Conservation (phyloP, 2,797 vertebrate species). For the Sebastes hubbsi region DNA sequence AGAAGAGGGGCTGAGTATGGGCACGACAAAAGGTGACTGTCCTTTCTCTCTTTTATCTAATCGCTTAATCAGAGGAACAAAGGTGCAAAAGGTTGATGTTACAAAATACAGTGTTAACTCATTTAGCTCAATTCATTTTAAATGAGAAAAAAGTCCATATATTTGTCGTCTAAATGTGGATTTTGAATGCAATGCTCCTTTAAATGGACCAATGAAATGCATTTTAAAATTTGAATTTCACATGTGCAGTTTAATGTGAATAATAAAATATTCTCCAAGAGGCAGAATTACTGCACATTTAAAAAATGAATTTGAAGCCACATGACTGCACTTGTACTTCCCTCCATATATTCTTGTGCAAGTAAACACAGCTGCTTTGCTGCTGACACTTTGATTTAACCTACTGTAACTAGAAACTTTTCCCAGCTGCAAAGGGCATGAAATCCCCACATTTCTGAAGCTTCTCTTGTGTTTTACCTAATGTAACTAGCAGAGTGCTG, state of each 20-base stretch:
- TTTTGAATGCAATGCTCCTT: background rate
- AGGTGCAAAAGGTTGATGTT: slow-evolving; percentile 5
- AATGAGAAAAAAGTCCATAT: background rate
- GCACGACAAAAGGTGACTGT: background rate
- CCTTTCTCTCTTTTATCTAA: background rate
- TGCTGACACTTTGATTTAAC: background rate
- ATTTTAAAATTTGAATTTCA: background rate
- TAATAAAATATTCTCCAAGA: background rate
- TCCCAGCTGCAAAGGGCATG: background rate
- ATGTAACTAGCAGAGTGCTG: slow-evolving; percentile 87
- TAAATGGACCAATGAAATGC: background rate
- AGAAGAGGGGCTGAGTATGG: background rate
- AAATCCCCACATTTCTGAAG: background rate
- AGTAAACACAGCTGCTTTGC: slow-evolving; percentile 1
- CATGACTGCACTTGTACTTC: background rate
- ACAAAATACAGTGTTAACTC: background rate
- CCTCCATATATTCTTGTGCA: background rate
- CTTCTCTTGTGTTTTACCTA: slow-evolving; percentile 83
- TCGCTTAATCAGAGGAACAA: slow-evolving; percentile 9
- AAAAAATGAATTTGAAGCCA: background rate
- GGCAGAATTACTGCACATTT: background rate
- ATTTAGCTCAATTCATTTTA: background rate
- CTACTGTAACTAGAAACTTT: background rate
- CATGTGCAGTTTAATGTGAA: background rate
- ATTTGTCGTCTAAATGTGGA: background rate